Evolutionary conservation across 2,888 invertebrate species (phyloP).

Genomic region (Ectemnius continuus): DNA sequence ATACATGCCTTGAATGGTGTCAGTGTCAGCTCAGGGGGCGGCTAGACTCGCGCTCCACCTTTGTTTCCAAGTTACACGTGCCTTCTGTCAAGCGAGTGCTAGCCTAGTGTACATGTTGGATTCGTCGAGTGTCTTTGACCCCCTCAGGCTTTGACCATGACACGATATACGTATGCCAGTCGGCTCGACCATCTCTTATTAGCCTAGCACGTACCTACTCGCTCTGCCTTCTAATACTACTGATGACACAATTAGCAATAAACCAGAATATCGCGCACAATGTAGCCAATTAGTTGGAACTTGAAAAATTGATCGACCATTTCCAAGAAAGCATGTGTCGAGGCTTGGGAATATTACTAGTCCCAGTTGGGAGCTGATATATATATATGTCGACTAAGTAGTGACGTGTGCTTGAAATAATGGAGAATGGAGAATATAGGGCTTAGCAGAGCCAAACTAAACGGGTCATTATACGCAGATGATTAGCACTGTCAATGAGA

Average conservation of each 20-base stretch:
- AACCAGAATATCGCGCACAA: too few species aligned
- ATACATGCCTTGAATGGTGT: slow-evolving; percentile 1
- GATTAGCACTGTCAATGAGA: background rate
- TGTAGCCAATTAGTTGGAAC: too few species aligned
- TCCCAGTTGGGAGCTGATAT: too few species aligned
- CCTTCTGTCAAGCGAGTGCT: slow-evolving; percentile 9
- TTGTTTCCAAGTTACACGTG: slow-evolving; percentile 7
- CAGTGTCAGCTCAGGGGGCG: background rate
- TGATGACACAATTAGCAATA: too few species aligned
- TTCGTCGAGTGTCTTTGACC: slow-evolving; percentile 58
- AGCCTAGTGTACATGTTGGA: slow-evolving; percentile 18
- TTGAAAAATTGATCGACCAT: too few species aligned
- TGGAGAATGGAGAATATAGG: background rate
- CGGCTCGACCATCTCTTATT: slow-evolving; percentile 46
- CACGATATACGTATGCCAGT: slow-evolving; percentile 54
- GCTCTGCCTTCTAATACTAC: too few species aligned
- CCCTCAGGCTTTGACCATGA: slow-evolving; percentile 58
- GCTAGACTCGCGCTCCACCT: slow-evolving; percentile 5
- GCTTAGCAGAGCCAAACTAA: background rate
- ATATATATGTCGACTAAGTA: too few species aligned
- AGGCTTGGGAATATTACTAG: too few species aligned
- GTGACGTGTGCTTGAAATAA: too few species aligned
- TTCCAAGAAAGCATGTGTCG: too few species aligned
- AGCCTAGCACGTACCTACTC: slow-evolving; percentile 27
- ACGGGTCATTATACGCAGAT: background rate